A percentile compares a stretch with the other conserved stretches of the same genome.
phyloP scores from a whole-genome alignment of 2,888 invertebrate genomes.

The Melipona beecheii region DNA sequence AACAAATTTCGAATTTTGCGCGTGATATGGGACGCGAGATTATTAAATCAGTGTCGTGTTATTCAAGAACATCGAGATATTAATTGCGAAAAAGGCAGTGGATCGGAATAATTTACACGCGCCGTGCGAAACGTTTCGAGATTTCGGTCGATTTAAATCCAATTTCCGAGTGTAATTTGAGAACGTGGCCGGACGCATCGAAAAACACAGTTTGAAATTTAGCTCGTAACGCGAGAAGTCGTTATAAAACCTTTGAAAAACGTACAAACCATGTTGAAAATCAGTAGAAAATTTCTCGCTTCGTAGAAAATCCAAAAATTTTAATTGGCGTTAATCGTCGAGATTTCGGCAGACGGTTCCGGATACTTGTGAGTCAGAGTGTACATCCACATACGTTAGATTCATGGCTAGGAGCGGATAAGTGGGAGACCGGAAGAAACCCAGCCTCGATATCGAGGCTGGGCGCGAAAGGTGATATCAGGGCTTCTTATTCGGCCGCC shows the following conservation, averaged over 20 bases:
- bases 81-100: neutral
- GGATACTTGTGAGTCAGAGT: neutral
- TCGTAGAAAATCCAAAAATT: neutral
- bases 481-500: slow-evolving; percentile 43
- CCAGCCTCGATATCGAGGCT: slow-evolving; percentile 21
- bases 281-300: too few species aligned
- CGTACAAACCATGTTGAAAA: too few species aligned
- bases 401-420: slow-evolving; percentile 29
- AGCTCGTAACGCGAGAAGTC: too few species aligned
- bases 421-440: slow-evolving; percentile 31
- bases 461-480: slow-evolving; percentile 41
- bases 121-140: too few species aligned
- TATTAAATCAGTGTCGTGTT: too few species aligned
- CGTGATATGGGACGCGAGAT: too few species aligned
- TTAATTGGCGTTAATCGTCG: neutral
- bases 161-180: too few species aligned
- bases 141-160: too few species aligned
- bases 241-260: too few species aligned
- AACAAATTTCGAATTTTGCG: too few species aligned
- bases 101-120: neutral
- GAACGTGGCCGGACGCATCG: too few species aligned
- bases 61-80: neutral
- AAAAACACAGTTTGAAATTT: too few species aligned
- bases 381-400: slow-evolving; percentile 12
- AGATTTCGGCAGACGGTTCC: neutral